Conservation (phyloP, 92 coral and sea anemone genomes). For the Paragorgia papillata region DNA sequence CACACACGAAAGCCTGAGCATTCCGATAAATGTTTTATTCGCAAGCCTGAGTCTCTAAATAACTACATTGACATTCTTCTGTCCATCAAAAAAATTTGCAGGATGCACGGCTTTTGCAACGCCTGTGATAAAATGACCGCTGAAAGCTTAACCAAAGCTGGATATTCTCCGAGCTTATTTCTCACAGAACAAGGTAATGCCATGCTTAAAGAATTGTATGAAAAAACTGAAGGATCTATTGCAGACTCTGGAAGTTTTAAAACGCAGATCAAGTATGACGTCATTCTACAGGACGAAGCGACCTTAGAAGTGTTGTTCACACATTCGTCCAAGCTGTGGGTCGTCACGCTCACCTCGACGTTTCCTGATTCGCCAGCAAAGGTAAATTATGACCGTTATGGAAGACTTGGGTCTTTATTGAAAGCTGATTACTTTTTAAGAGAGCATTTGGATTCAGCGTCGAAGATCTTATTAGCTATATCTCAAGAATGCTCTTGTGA, state of each 20-base stretch:
- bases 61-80: conserved; percentile 7
- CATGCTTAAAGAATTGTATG: background rate
- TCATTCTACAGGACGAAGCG: background rate
- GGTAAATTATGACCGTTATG: background rate
- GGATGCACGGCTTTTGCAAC: background rate
- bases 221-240: background rate
- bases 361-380: background rate
- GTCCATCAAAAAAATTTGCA: background rate
- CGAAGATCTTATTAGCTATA: no score
- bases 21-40: background rate
- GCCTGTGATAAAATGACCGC: background rate
- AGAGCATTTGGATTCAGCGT: no score
- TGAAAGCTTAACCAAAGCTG: background rate
- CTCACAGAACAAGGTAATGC: background rate
- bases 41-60: background rate
- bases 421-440: no score
- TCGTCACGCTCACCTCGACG: background rate
- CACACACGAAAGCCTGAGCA: background rate
- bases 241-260: background rate
- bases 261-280: background rate
- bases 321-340: background rate
- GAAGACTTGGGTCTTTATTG: no score
- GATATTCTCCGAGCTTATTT: background rate
- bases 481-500: no score
- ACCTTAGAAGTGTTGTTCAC: background rate